phyloP scores from a whole-genome alignment of 2,888 invertebrate genomes.

The Andrena haemorrhoa region DNA sequence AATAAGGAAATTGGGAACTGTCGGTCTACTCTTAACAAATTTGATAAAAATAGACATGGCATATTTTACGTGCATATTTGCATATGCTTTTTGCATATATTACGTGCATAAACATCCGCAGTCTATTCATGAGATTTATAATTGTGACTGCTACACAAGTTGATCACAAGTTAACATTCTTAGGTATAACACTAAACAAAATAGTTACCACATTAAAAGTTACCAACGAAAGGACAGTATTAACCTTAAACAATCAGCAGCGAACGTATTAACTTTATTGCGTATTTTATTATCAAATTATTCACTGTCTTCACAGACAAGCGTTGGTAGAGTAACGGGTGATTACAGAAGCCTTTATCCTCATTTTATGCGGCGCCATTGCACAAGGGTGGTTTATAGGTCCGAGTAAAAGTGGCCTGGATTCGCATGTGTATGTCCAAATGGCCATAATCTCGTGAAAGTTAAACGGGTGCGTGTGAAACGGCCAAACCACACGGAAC shows the following conservation, averaged over 20 bases:
- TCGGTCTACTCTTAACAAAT: no score
- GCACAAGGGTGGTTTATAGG: not conserved
- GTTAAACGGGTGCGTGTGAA: conserved; percentile 48
- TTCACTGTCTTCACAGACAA: not conserved
- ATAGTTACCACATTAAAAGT: not conserved
- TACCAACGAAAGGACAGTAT: not conserved
- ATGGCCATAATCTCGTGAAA: conserved; percentile 36
- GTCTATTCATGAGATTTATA: no score
- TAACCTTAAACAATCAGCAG: not conserved
- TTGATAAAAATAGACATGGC: no score
- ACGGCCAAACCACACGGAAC: conserved; percentile 31
- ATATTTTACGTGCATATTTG: no score
- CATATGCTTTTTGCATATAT: no score
- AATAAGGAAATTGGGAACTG: no score
- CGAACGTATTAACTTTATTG: not conserved
- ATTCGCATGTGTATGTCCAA: not conserved
- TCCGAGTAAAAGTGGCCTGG: not conserved
- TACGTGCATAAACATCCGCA: no score
- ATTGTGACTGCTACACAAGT: no score
- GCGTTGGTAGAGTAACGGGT: not conserved
- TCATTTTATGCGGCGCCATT: not conserved
- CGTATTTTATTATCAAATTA: not conserved
- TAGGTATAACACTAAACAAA: not conserved
- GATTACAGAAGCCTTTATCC: not conserved
- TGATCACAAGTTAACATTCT: not conserved